Evolutionary conservation across 2,888 invertebrate species (phyloP).

Genomic region (Drosophila gaucha): DNA sequence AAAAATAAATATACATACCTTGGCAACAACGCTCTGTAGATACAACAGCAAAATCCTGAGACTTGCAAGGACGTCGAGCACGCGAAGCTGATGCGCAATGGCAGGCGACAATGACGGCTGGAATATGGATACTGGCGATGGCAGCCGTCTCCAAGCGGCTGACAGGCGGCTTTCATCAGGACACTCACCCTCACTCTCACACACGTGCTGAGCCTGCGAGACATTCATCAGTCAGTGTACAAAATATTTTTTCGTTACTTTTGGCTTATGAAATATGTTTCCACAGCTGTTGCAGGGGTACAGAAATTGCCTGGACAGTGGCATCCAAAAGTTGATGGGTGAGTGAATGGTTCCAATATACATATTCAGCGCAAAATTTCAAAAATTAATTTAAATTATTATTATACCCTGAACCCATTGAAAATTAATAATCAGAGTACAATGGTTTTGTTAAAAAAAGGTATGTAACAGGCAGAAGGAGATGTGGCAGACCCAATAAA

Average conservation of each 20-base stretch:
- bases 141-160: conserved; percentile 50
- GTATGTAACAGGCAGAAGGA: too few relatives aligned
- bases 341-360: not conserved
- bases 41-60: conserved; percentile 2
- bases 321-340: conserved; percentile 13
- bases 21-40: too few relatives aligned
- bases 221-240: conserved; percentile 41
- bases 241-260: conserved; percentile 53
- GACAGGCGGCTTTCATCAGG: conserved; percentile 60
- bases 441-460: too few relatives aligned
- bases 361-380: not conserved
- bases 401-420: too few relatives aligned
- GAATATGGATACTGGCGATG: conserved; percentile 65
- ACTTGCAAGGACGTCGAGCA: not conserved
- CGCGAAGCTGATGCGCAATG: conserved; percentile 67
- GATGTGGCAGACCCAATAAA: too few relatives aligned
- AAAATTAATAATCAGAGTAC: too few relatives aligned
- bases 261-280: conserved; percentile 66
- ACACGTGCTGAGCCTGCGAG: conserved; percentile 3
- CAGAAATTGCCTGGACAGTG: conserved; percentile 12
- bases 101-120: conserved; percentile 55
- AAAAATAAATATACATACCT: conserved; percentile 57
- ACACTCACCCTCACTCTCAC: conserved; percentile 10
- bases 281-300: conserved; percentile 15
- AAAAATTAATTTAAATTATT: not conserved